Conservation (phyloP, 2,797 vertebrate genomes). For the Echiichthys vipera region DNA sequence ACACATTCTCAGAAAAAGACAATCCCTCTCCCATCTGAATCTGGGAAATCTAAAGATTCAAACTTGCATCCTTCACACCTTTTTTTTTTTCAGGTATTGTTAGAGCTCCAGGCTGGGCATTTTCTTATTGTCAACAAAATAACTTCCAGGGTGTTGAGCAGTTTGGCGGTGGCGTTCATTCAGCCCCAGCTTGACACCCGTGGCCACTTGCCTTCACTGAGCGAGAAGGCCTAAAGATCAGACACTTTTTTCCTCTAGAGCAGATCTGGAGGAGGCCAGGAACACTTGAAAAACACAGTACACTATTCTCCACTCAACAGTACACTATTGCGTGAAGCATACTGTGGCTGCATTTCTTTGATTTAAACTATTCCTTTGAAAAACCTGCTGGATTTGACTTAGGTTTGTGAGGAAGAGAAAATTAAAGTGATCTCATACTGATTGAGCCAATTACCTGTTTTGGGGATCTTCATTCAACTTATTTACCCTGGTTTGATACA, state of each 20-base stretch:
- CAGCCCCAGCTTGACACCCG: conserved; percentile 11
- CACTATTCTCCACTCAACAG: neutral
- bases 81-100: conserved; percentile 4
- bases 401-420: neutral
- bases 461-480: neutral
- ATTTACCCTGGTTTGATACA: neutral
- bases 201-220: conserved; percentile 36
- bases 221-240: conserved; percentile 61
- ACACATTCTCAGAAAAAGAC: neutral
- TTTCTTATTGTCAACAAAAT: conserved; percentile 34
- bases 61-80: neutral
- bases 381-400: neutral
- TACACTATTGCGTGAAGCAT: neutral
- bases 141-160: neutral
- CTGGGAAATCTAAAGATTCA: conserved; percentile 9
- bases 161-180: conserved; percentile 21
- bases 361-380: conserved; percentile 6
- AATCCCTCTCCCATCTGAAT: neutral
- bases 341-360: neutral
- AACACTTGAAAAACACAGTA: conserved; percentile 21
- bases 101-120: conserved; percentile 12
- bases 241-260: conserved; percentile 7
- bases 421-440: neutral
- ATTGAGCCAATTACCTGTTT: too few relatives aligned
- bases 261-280: conserved; percentile 18